Percentiles rank a stretch among this genome's conserved stretches.
Conservation (phyloP, 2,113 vertebrate genomes). For the Hippocampus guttulatus region DNA sequence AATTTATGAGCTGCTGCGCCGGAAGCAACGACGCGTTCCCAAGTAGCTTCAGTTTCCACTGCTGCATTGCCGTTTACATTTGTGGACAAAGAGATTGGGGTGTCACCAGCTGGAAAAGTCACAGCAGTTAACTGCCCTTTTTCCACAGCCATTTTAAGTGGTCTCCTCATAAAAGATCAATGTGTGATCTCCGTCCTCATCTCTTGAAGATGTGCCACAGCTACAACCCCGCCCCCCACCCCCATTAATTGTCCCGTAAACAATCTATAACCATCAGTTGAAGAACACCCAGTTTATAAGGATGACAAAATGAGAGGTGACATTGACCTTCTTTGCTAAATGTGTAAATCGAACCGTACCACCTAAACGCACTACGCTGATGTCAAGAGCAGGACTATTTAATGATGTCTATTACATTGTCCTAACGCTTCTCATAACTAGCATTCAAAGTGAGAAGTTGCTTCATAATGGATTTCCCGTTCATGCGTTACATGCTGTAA, state of each 20-base stretch:
- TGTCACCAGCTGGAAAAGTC: conserved; percentile 54
- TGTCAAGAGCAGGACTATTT: too few relatives aligned
- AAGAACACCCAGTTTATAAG: conserved; percentile 31
- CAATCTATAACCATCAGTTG: conserved; percentile 63
- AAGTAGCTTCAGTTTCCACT: not conserved
- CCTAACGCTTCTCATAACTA: too few relatives aligned
- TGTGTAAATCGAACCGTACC: not conserved
- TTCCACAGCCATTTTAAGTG: conserved; percentile 46
- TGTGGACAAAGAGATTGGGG: conserved; percentile 23
- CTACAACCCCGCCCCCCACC: conserved; percentile 19
- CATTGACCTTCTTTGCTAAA: not conserved
- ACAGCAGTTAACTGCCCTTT: conserved; percentile 53
- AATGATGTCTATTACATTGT: not conserved
- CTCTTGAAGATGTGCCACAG: conserved; percentile 43
- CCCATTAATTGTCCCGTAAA: conserved; percentile 65
- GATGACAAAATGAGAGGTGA: conserved; percentile 24
- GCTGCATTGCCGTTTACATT: not conserved
- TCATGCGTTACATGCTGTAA: too few relatives aligned
- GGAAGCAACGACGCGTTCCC: not conserved
- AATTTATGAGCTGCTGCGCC: not conserved
- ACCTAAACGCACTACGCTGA: not conserved
- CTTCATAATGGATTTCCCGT: too few relatives aligned
- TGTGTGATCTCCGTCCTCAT: conserved; percentile 56
- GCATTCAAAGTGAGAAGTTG: too few relatives aligned
- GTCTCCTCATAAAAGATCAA: conserved; percentile 68